Percentiles rank a stretch among this genome's conserved stretches.
phyloP scores from a whole-genome alignment of 2,888 invertebrate genomes.

The Chromoteleia sp. region DNA sequence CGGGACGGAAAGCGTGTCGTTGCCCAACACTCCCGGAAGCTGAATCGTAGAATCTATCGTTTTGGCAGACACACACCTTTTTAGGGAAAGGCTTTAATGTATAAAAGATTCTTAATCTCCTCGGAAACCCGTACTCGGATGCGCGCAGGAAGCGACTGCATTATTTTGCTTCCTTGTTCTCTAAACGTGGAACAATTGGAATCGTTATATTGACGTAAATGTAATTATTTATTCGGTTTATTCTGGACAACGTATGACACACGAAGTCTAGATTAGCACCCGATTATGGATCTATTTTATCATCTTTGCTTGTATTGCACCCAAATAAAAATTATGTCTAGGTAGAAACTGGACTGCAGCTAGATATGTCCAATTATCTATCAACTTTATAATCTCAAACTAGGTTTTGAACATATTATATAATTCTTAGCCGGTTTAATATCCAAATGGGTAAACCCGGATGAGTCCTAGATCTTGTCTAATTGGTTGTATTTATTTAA shows the following conservation, averaged over 20 bases:
- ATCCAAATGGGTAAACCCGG: no score
- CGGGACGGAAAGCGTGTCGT: conserved; percentile 65
- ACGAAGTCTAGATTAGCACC: background rate
- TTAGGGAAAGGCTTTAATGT: conserved; percentile 54
- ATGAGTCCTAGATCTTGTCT: no score
- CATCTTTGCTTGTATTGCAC: no score
- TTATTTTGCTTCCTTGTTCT: conserved; percentile 35
- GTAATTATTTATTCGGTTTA: conserved; percentile 11
- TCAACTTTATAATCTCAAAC: no score
- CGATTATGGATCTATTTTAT: no score
- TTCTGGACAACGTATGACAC: background rate
- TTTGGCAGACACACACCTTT: conserved; percentile 72
- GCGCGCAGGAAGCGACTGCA: conserved; percentile 34
- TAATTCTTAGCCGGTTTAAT: no score
- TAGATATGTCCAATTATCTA: no score
- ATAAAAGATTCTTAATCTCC: conserved; percentile 56
- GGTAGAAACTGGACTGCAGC: no score
- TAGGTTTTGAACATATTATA: no score
- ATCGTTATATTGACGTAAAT: conserved; percentile 12
- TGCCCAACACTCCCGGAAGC: conserved; percentile 74
- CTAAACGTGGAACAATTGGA: conserved; percentile 25
- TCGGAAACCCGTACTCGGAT: conserved; percentile 45
- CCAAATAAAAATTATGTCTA: no score
- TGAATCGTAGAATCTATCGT: conserved; percentile 74
- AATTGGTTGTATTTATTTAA: no score